Evolutionary conservation across 2,113 vertebrate species (phyloP).

Genomic region (Entelurus aequoreus): DNA sequence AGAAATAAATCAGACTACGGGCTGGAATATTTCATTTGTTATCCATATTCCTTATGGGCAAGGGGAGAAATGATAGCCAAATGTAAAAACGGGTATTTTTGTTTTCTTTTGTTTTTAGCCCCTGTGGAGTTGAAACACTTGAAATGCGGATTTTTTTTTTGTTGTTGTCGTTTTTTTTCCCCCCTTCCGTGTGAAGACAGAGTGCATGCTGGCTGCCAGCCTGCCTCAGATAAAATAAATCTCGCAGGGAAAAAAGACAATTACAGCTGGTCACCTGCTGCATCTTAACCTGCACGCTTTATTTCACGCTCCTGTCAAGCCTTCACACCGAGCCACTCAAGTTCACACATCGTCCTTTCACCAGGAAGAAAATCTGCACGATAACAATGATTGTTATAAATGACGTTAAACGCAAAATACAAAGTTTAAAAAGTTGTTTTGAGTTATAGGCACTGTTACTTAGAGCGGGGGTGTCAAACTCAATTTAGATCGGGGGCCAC

Average conservation of each 20-base stretch:
- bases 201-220: constrained; percentile 61
- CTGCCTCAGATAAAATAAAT: constrained; percentile 72
- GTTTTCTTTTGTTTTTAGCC: constrained; percentile 48
- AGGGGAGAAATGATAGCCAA: constrained; percentile 75
- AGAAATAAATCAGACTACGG: constrained; percentile 86
- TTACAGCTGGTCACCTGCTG: constrained; percentile 72
- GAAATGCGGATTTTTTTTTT: constrained; percentile 68
- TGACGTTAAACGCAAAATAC: too few species aligned
- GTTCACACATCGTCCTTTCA: too few species aligned
- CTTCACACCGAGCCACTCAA: too few species aligned
- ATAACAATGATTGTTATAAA: too few species aligned
- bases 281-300: too few species aligned
- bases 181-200: constrained; percentile 68
- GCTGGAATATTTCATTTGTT: constrained; percentile 88
- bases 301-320: too few species aligned
- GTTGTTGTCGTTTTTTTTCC: constrained; percentile 1
- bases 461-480: too few species aligned
- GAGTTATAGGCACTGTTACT: too few species aligned
- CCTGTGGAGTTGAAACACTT: constrained; percentile 75
- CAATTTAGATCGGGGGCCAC: too few species aligned
- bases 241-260: constrained; percentile 63
- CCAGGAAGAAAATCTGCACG: too few species aligned
- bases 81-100: constrained; percentile 80
- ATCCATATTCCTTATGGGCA: constrained; percentile 86
- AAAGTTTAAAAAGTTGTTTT: too few species aligned